Base-by-base conservation (phyloP, 2,113 vertebrate species). In the Oxyura jamaicensis region DNA sequence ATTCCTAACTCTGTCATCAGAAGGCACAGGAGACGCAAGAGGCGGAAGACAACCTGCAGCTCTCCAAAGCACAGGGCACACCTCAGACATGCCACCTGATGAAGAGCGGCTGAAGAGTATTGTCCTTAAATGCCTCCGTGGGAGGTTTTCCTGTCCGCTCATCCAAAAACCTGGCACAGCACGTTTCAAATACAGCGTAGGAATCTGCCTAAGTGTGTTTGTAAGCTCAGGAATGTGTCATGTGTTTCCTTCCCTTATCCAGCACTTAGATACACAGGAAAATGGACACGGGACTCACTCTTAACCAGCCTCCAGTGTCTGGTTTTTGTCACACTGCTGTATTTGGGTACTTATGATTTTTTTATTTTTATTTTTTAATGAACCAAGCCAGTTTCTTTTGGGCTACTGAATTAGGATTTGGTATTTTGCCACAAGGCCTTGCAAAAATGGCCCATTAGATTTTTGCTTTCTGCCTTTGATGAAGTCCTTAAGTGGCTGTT, bases 161-260 rank as follows among this genome's bases (percentile, higher is more conserved):
- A 18, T 17, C 52, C 56, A 31, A 59, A 69, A 69, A 6, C n/a
- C 68, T 16, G 25, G n/a, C 46, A 56, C 23, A 56, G 62, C 39
- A 22, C 39, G n/a, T 59, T 31, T 13, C 62, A 60, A 26, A 22
- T 55, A 39, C 72, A 66, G 19, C 21, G 19, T 28, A 66, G 18
- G 12, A 20, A 42, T 26, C 39, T 36, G 5, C 31, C 52, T 3
- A 5, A 6, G 23, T 0, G 1, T 4, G 3, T 48, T 28, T 39
- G 22, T 36, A 44, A 63, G 46, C 36, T 72, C 63, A 10, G 36
- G 4, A 33, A 63, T 0, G 2, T 15, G 11, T 3, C 33, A 3
- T 1, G 19, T 8, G 50, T 12, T 26, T 48, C 80, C 39, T 28
- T 20, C 58, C 31, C 52, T 66, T 8, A 42, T 6, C 56, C 82